Base-by-base conservation (phyloP, 2,113 vertebrate species). In the Marmota monax region DNA sequence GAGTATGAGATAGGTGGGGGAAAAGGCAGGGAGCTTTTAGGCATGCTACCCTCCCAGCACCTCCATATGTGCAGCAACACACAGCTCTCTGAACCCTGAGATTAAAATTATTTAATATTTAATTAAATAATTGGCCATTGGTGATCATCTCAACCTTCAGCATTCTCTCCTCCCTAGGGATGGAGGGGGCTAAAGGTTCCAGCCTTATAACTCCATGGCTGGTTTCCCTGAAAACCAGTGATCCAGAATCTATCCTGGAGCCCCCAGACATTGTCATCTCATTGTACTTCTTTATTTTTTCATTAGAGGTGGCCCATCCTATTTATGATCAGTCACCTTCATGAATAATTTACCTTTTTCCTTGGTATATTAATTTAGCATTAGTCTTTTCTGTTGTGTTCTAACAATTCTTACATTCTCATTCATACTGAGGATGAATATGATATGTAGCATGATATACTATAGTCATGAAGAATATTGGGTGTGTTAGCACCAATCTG, bases 341-440 rank as follows among this genome's bases (percentile, higher is more conserved):
- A 7, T 86, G 18, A 86, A 45, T 85, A 67, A 48, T 70, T 92
- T 92, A 72, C 6, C 23, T 90, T 32, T 74, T 77, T 1, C 72
- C 2, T 90, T 92, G n/a, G 3, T 23, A 9, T 69, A 48, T 48
- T 87, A 80, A 42, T 88, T 93, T 94, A 70, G 6, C 7, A 18
- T 92, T 87, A 90, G 8, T 87, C 92, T 88, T 84, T 88, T 90
- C 48, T 84, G 6, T 37, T 88, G 20, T 90, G 20, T 69, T 91
- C 63, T 96, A 34, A 51, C 58, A 53, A 2, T 42, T 37, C 18
- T 56, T 95, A 23, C 45, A 72, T 84, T 82, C 63, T 88, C 53
- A 72, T 83, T 90, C 74, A 90, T 76, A 18, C 37, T 92, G n/a
- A 63, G 70, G n/a, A 61, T 89, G 22, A 10, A 42, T 77, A 16